Conservation (phyloP, 2,888 invertebrate species). For the Ormyrus pomaceus region DNA sequence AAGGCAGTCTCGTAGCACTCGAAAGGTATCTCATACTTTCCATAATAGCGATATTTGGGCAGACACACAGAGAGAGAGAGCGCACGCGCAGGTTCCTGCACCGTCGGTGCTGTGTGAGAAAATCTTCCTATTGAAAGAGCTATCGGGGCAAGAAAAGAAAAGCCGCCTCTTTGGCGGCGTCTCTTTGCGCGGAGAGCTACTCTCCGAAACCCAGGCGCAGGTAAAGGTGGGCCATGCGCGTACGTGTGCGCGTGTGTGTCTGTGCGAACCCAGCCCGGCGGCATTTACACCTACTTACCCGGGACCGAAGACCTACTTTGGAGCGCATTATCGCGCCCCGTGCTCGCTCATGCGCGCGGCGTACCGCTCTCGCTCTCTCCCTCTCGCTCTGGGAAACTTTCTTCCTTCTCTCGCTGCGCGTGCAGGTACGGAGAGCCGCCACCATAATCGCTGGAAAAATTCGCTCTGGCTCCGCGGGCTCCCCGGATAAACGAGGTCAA, state of each 20-base stretch:
- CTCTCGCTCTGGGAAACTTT: constrained; percentile 34
- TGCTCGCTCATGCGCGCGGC: constrained; percentile 57
- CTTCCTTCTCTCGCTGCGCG: constrained; percentile 1
- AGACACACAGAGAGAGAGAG: constrained; percentile 17
- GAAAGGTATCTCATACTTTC: too few relatives aligned
- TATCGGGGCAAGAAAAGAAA: constrained; percentile 69
- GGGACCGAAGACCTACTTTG: constrained; percentile 58
- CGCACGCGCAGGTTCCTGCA: too few relatives aligned
- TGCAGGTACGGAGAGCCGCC: constrained; percentile 31
- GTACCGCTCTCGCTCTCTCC: constrained; percentile 22
- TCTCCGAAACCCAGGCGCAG: not conserved
- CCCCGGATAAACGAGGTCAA: constrained; percentile 51
- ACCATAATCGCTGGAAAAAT: constrained; percentile 44
- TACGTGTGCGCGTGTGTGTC: not conserved
- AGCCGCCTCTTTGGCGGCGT: constrained; percentile 68
- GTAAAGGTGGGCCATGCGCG: not conserved
- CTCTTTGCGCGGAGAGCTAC: constrained; percentile 46
- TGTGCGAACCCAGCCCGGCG: constrained; percentile 40
- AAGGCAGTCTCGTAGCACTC: too few relatives aligned
- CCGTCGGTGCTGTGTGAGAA: constrained; percentile 67
- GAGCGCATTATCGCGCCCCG: constrained; percentile 69
- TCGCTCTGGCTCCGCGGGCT: not conserved
- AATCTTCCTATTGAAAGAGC: constrained; percentile 72
- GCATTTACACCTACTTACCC: constrained; percentile 59
- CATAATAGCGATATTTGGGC: too few relatives aligned